phyloP scores from a whole-genome alignment of 2,797 vertebrate genomes.

The Euphonia xanthogaster region DNA sequence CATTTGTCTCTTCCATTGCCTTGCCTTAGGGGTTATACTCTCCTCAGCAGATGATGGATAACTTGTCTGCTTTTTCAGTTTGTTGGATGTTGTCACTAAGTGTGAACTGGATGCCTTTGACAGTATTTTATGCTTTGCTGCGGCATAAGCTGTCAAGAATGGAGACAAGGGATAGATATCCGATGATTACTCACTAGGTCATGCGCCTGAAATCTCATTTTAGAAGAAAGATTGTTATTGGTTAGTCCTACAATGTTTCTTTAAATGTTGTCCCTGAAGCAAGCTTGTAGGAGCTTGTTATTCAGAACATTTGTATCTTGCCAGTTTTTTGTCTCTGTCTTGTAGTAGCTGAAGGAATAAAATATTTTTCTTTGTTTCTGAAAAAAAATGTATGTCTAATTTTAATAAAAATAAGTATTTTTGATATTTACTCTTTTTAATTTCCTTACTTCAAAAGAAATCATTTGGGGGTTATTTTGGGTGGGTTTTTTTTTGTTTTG shows the following conservation, averaged over 20 bases:
- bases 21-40: not conserved
- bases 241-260: not conserved
- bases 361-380: not conserved
- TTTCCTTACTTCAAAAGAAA: not conserved
- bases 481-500: too few species aligned
- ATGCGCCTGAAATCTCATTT: not conserved
- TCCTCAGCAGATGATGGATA: not conserved
- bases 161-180: not conserved
- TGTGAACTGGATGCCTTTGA: not conserved
- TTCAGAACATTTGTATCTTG: not conserved
- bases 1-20: not conserved
- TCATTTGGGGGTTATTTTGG: fast-evolving
- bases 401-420: not conserved
- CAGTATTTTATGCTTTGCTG: not conserved
- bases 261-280: not conserved
- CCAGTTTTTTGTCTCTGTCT: not conserved
- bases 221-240: not conserved
- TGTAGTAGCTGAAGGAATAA: not conserved
- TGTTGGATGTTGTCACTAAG: not conserved
- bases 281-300: not conserved
- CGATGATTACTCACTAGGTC: not conserved
- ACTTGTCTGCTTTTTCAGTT: not conserved
- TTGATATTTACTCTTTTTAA: not conserved
- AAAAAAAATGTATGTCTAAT: not conserved
- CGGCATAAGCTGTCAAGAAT: not conserved